phyloP scores from a whole-genome alignment of 2,888 invertebrate genomes.

The Ichneumon xanthorius region DNA sequence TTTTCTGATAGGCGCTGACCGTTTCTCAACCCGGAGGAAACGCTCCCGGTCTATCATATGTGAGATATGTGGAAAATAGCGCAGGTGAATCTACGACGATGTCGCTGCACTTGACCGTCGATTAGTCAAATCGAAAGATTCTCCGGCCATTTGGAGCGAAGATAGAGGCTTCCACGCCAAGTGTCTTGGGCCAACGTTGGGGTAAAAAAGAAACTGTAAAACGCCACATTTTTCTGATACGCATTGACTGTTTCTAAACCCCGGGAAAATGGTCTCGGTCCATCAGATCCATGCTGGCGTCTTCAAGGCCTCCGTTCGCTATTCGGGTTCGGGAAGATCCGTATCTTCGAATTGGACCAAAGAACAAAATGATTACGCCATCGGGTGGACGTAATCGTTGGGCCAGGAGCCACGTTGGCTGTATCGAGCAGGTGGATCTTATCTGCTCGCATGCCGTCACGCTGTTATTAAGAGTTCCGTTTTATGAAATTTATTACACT shows the following conservation, averaged over 20 bases:
- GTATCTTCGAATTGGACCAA: constrained; percentile 3
- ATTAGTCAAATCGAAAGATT: constrained; percentile 22
- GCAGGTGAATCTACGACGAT: constrained; percentile 41
- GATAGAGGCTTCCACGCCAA: background rate
- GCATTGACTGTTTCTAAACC: background rate
- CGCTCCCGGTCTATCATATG: background rate
- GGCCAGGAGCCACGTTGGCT: constrained; percentile 7
- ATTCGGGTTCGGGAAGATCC: background rate
- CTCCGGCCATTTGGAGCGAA: background rate
- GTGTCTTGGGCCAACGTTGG: background rate
- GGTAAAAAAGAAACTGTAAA: background rate
- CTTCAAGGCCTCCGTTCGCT: background rate
- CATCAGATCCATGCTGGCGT: background rate
- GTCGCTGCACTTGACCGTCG: constrained; percentile 30
- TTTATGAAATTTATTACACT: constrained; percentile 36
- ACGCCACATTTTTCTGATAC: background rate
- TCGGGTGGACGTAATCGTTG: background rate
- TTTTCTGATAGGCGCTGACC: background rate
- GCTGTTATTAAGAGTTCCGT: constrained; percentile 39
- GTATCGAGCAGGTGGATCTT: constrained; percentile 44
- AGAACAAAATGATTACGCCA: constrained; percentile 18
- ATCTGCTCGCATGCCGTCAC: constrained; percentile 35
- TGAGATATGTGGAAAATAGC: constrained; percentile 1
- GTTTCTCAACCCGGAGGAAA: background rate
- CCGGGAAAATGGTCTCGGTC: background rate